Conservation (phyloP, 2,797 vertebrate genomes). For the Crocodylus rhombifer region DNA sequence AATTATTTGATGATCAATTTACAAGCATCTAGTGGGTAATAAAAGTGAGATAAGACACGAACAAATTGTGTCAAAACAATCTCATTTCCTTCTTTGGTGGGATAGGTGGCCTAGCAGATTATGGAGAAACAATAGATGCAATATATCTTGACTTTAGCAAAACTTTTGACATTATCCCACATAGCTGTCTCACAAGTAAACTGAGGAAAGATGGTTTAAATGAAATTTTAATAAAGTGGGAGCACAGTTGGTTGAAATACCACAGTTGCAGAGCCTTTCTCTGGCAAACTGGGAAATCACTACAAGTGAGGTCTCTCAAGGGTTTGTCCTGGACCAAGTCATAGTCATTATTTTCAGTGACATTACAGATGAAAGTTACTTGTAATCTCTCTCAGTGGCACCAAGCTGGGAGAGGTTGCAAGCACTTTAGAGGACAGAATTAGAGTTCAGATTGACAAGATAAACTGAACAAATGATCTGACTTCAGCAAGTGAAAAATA, state of each 20-base stretch:
- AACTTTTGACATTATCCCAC: not conserved
- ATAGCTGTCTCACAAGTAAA: not conserved
- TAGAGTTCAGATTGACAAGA: too few species aligned
- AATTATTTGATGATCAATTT: not conserved
- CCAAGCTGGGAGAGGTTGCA: not conserved
- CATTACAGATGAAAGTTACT: too few species aligned
- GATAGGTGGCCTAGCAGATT: not conserved
- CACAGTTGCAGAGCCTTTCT: accelerated
- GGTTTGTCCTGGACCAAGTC: not conserved
- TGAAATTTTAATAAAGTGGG: not conserved
- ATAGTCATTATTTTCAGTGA: not conserved
- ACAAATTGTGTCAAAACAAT: not conserved
- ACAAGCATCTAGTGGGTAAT: not conserved
- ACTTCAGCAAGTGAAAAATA: too few species aligned
- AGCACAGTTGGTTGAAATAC: not conserved
- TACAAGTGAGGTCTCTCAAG: accelerated
- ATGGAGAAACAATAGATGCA: not conserved
- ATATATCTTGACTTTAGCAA: accelerated
- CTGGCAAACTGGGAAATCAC: not conserved
- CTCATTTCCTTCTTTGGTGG: not conserved
- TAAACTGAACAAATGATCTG: too few species aligned
- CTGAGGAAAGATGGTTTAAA: not conserved
- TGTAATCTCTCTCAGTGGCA: not conserved
- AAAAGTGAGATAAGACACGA: not conserved
- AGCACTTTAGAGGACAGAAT: accelerated